Evolutionary conservation across 2,797 vertebrate genomes (phyloP), one percentile per base, ranked within the genome.

Genomic region (Uromys caudimaculatus): DNA sequence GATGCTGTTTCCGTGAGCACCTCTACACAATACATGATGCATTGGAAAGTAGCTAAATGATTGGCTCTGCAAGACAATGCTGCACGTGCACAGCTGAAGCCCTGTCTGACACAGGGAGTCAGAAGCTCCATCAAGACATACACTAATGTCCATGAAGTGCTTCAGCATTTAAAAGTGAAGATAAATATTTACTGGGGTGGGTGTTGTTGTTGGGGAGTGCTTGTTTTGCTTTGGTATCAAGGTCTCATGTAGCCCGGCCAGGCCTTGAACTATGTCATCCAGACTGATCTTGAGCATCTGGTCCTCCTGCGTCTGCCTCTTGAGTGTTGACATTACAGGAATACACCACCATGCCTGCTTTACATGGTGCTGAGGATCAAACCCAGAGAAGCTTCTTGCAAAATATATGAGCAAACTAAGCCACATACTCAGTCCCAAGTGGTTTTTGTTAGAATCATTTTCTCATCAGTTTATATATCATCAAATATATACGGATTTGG

Each of bases 361-460:
- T 87, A 54, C 27, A 27, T 27, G 35, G 35, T 69, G 47, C 84
- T 52, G 13, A 54, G 64, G 47, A 71, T 54, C 64, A 71, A 71
- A 38, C 35, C 23, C 64, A 54, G 23, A 10, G 47, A 71, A n/a
- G 29, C 62, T 84, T 85, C 60, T 85, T 50, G 35, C 47, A 54
- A 54, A 16, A 52, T 54, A 54, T 52, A 47, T 67, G 69, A 54
- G 24, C 62, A 85, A 85, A n/a, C 32, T 47, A 85, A 50, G 44
- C 32, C 64, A n/a, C 62, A 67, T 9, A 60, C 5, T 67, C 60
- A 67, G 62, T 32, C 29, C 44, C 44, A 2, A 13, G 44, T n/a
- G 83, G 32, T 35, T 56, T 92, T 95, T 93, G 19, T 81, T 92
- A 94, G 27, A 77, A 85, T 87, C 13, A 14, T 73, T 87, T 95